phyloP scores from a whole-genome alignment of 37 sponge, comb jelly and placozoan species.

The Hexactinellida sp. region DNA sequence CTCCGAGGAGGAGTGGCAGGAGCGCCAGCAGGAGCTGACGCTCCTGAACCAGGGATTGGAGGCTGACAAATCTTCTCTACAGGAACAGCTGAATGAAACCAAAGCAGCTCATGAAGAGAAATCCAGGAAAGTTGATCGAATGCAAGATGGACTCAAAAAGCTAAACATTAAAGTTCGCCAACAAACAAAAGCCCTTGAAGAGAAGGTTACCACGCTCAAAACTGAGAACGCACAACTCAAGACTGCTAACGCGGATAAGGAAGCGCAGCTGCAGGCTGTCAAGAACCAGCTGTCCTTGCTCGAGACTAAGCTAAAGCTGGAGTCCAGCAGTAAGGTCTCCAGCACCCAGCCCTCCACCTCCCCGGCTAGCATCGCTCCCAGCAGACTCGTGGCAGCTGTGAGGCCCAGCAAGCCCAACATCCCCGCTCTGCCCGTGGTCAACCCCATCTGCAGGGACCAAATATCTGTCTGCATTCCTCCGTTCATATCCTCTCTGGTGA shows the following conservation, averaged over 20 bases:
- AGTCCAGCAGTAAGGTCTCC: slow-evolving; percentile 1
- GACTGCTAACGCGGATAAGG: not conserved
- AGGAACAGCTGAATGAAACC: slow-evolving; percentile 1
- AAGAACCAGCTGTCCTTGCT: not conserved
- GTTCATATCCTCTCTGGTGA: not conserved
- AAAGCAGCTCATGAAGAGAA: not conserved
- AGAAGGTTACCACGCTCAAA: slow-evolving; percentile 17
- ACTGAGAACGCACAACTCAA: not conserved
- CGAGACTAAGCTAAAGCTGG: not conserved
- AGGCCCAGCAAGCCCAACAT: not conserved
- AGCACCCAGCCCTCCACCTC: not conserved
- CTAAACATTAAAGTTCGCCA: slow-evolving; percentile 34
- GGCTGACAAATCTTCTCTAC: not conserved
- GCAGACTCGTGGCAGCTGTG: not conserved
- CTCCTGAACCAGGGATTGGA: not conserved
- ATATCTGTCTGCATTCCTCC: not conserved
- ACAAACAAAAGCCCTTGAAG: slow-evolving; percentile 14
- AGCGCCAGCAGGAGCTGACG: not conserved
- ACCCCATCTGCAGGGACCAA: not conserved
- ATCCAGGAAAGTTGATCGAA: not conserved
- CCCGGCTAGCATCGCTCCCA: not conserved
- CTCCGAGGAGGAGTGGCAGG: slow-evolving; percentile 10
- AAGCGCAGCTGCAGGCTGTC: not conserved
- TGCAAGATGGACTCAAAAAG: not conserved
- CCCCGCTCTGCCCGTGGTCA: not conserved